Evolutionary conservation across 23 tunicate genomes (phyloP).

Genomic region (Aplidium turbinatum): DNA sequence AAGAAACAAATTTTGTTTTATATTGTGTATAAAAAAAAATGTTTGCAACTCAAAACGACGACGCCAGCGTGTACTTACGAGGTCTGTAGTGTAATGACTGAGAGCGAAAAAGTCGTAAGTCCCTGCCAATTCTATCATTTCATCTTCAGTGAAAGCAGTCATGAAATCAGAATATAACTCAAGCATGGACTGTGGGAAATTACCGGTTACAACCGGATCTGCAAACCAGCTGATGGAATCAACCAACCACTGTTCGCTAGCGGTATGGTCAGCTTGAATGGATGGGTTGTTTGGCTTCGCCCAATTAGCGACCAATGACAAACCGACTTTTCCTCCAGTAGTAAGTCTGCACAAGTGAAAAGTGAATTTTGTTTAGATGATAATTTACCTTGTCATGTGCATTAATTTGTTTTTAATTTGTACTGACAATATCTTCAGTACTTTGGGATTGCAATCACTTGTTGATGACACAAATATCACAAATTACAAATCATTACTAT

Average conservation of each 20-base stretch:
- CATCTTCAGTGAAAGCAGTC: constrained; percentile 32
- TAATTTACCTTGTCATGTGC: too few species aligned
- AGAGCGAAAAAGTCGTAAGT: constrained; percentile 42
- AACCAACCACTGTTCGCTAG: constrained; percentile 24
- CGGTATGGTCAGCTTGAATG: constrained; percentile 45
- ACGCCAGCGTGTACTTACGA: too few species aligned
- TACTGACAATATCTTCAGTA: not conserved
- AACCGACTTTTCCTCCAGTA: constrained; percentile 16
- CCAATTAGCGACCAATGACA: constrained; percentile 56
- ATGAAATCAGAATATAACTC: constrained; percentile 10
- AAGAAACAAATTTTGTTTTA: too few species aligned
- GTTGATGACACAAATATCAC: too few species aligned
- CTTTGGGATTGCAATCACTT: not conserved
- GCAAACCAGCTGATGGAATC: constrained; percentile 47
- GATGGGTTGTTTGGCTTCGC: constrained; percentile 52
- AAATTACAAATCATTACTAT: too few species aligned
- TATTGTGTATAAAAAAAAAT: too few species aligned
- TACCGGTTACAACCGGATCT: constrained; percentile 50
- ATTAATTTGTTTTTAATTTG: too few species aligned
- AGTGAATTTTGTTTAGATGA: too few species aligned
- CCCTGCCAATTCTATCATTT: constrained; percentile 3
- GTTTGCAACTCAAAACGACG: too few species aligned
- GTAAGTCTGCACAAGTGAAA: not conserved
- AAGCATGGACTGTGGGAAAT: constrained; percentile 27
- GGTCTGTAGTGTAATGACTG: constrained; percentile 52